Evolutionary conservation across 2,113 vertebrate species (phyloP).

Genomic region (Tupaia chinensis): DNA sequence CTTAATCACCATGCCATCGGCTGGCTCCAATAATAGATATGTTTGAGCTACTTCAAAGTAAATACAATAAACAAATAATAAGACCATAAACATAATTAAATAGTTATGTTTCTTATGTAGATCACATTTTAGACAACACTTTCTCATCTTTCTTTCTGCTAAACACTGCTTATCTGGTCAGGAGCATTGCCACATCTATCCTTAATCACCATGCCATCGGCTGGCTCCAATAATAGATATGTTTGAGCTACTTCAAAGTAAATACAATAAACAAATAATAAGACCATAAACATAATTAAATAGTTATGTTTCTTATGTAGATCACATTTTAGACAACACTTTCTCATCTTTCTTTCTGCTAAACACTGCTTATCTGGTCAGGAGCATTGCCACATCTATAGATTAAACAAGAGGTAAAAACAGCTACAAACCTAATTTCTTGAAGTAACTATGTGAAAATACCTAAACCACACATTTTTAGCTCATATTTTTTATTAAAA

Average conservation of each 20-base stretch:
- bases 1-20: too few species aligned
- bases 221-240: not conserved
- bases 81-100: not conserved
- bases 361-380: not conserved
- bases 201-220: too few species aligned
- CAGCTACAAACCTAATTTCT: not conserved
- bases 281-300: not conserved
- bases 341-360: not conserved
- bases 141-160: not conserved
- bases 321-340: not conserved
- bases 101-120: not conserved
- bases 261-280: not conserved
- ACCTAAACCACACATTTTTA: not conserved
- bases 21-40: not conserved
- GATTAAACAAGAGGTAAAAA: not conserved
- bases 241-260: not conserved
- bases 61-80: not conserved
- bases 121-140: not conserved
- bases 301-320: not conserved
- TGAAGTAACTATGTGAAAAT: not conserved
- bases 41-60: not conserved
- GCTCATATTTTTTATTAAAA: not conserved
- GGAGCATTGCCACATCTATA: not conserved
- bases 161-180: not conserved
- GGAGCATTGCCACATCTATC: not conserved